Evolutionary conservation across 1,140 invertebrate species (phyloP).

Genomic region (Drosophila oshimai): DNA sequence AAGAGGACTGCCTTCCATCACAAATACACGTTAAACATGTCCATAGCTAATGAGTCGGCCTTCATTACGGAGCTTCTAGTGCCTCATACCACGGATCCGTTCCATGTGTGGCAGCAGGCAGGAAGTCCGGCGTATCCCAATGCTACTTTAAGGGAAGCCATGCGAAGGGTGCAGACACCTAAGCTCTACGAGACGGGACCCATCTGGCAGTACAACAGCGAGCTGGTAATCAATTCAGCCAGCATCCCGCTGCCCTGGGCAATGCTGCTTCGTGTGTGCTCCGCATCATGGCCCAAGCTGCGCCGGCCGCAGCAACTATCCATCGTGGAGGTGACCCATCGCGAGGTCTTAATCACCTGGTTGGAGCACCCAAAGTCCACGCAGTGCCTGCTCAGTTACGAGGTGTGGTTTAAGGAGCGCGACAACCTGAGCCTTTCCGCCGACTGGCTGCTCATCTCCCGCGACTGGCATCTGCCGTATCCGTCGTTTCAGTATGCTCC

Average conservation of each 20-base stretch:
- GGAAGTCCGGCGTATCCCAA: conserved; percentile 70
- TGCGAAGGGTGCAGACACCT: conserved; percentile 65
- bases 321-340: conserved; percentile 52
- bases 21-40: conserved; percentile 68
- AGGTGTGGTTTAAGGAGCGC: conserved; percentile 70
- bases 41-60: conserved; percentile 68
- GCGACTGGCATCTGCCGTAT: conserved; percentile 73
- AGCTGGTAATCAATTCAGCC: conserved; percentile 64
- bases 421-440: not conserved
- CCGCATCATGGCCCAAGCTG: conserved; percentile 50
- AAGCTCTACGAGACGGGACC: conserved; percentile 57
- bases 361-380: conserved; percentile 51
- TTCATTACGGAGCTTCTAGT: conserved; percentile 82
- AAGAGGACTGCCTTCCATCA: conserved; percentile 55
- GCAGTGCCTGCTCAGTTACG: conserved; percentile 74
- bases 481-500: conserved; percentile 75
- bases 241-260: conserved; percentile 68
- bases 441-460: conserved; percentile 60
- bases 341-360: conserved; percentile 76
- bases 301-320: conserved; percentile 51
- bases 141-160: conserved; percentile 50
- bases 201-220: conserved; percentile 71
- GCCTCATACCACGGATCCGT: conserved; percentile 70
- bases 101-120: conserved; percentile 56
- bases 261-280: conserved; percentile 68